Base-by-base conservation (phyloP, 2,888 invertebrate species). In the Pachymerium ferrugineum region DNA sequence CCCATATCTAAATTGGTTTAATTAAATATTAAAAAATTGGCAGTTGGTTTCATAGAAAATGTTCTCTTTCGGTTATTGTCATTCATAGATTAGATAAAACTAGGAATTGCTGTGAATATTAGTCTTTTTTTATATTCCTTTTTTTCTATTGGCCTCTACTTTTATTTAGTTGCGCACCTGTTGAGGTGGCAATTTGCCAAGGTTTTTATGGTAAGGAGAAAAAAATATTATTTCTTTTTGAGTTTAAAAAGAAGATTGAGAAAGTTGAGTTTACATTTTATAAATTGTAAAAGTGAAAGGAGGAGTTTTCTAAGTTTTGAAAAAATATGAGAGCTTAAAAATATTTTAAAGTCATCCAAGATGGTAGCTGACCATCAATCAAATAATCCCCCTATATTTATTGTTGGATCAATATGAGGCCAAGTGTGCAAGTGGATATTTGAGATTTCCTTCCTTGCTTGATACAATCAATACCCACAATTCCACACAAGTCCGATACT, bases 131-230 rank as follows among this genome's bases (percentile, higher is more conserved):
- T 54, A 22, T 22, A 4, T 42, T 16, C 16, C 42, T 54, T 22
- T 54, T 54, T 22, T 54, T 54, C 16, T 16, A 54, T 22, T 54
- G 47, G 47, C 19, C 47, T 54, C 47, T 16, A 54, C 47, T 54
- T 54, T 54, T 54, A 54, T 54, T 54, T 54, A 54, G 47, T 54
- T 54, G 47, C 47, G 47, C 47, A 54, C 47, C 47, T 54, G 47
- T 54, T 54, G 47, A 54, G 47, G 22, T 54, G 47, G 47, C 47
- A 54, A 54, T n/a, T 54, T 54, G 47, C 47, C 47, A 54, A 54
- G 47, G 47, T 54, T 54, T 54, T 54, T 22, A 54, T 54, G 47
- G 16, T 54, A 54, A 54, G 6, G 22, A 54, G 16, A 54, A 54
- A 54, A 54, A 54, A 22, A 19, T 10, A 8, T 54, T 38, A 16